Percentiles rank a stretch among this genome's conserved stretches.
Conservation (phyloP, 2,113 vertebrate species). For the Oreochromis aureus region DNA sequence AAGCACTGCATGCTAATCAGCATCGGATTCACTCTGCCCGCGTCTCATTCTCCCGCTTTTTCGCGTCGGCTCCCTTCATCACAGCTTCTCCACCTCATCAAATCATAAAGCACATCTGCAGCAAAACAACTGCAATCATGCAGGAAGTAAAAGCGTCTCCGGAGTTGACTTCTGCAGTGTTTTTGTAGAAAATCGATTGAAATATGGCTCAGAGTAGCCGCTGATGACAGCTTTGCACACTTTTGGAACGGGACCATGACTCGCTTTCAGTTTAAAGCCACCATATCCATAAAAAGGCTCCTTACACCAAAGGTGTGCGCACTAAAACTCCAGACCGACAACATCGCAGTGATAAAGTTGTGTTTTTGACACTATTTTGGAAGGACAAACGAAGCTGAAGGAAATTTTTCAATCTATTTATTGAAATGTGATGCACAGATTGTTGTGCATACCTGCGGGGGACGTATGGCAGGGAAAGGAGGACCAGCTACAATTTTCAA, state of each 20-base stretch:
- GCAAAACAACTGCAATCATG: background rate
- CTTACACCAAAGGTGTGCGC: background rate
- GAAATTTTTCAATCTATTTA: background rate
- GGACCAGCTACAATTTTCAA: background rate
- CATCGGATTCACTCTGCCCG: background rate
- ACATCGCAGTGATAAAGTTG: background rate
- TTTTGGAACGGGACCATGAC: background rate
- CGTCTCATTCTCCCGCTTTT: background rate
- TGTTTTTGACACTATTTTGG: background rate
- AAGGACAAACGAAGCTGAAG: background rate
- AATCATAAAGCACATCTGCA: background rate
- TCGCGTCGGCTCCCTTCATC: background rate
- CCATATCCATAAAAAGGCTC: background rate
- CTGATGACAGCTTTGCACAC: background rate
- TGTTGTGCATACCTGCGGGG: background rate
- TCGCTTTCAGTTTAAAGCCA: background rate
- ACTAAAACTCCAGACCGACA: background rate
- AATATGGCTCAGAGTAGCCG: background rate
- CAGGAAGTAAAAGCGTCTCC: accelerated
- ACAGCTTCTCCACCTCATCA: background rate
- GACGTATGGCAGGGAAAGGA: accelerated
- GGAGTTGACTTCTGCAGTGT: background rate
- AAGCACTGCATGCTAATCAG: background rate
- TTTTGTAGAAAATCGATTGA: background rate
- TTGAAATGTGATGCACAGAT: background rate